Evolutionary conservation across 2,888 invertebrate genomes (phyloP).

Genomic region (Drosophila subquinaria): DNA sequence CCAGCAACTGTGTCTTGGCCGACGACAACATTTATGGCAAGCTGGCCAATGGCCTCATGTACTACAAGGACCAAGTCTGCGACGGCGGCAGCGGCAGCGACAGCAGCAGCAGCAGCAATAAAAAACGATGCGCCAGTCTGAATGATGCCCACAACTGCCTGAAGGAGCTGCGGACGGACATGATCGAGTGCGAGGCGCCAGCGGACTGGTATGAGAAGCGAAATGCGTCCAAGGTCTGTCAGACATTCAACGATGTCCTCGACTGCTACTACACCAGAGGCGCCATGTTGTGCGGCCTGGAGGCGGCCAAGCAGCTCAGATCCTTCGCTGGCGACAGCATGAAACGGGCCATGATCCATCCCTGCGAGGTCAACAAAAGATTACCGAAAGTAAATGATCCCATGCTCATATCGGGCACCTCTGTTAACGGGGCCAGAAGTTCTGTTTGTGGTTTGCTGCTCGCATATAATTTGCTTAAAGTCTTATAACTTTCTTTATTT

Average conservation of each 20-base stretch:
- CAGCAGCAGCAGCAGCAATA: slow-evolving; percentile 32
- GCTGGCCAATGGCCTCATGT: slow-evolving; percentile 85
- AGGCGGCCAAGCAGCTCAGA: slow-evolving; percentile 85
- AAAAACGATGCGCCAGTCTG: slow-evolving; percentile 75
- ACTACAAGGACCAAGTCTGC: slow-evolving; percentile 85
- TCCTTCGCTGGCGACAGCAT: slow-evolving; percentile 76
- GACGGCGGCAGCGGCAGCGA: slow-evolving; percentile 67
- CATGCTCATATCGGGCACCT: slow-evolving; percentile 56
- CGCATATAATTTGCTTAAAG: slow-evolving; percentile 13
- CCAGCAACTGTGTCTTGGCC: slow-evolving; percentile 84
- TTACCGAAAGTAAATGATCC: slow-evolving; percentile 81
- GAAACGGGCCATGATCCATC: slow-evolving; percentile 52
- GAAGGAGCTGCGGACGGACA: slow-evolving; percentile 86
- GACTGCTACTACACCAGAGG: slow-evolving; percentile 87
- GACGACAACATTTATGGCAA: slow-evolving; percentile 86
- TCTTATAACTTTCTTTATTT: slow-evolving; percentile 3
- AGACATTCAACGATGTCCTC: slow-evolving; percentile 86
- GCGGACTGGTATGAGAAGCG: slow-evolving; percentile 87
- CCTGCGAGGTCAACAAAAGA: slow-evolving; percentile 69
- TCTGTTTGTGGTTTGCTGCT: background rate
- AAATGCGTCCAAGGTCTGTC: slow-evolving; percentile 85
- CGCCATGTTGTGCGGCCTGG: slow-evolving; percentile 86
- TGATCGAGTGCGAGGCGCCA: slow-evolving; percentile 86
- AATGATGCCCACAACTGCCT: slow-evolving; percentile 84
- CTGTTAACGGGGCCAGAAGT: background rate